Conservation (phyloP, 2,797 vertebrate species). For the Falco berigora region DNA sequence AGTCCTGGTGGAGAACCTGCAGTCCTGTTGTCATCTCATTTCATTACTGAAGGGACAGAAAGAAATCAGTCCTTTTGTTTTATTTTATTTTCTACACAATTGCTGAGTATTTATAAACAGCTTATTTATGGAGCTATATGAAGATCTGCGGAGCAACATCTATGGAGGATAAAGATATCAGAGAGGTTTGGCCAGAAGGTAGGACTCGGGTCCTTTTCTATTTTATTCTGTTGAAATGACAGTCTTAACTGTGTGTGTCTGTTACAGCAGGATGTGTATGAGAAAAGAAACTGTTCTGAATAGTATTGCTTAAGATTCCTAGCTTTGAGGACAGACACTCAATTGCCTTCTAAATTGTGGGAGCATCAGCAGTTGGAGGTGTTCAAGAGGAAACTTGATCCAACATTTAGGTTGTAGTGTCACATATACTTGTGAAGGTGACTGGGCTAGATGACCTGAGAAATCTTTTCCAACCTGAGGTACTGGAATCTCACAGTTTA, state of each 20-base stretch:
- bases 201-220: not conserved
- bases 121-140: not conserved
- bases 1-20: not conserved
- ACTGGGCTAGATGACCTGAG: not conserved
- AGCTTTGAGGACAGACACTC: not conserved
- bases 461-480: not conserved
- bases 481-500: not conserved
- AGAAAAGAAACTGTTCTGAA: not conserved
- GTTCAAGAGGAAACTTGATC: not conserved
- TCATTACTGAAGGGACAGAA: not conserved
- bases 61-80: not conserved
- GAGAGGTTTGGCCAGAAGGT: not conserved
- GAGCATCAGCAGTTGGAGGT: not conserved
- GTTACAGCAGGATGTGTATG: not conserved
- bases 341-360: not conserved
- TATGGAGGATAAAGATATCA: not conserved
- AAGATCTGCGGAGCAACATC: not conserved
- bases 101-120: not conserved
- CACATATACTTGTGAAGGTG: rapidly evolving
- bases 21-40: not conserved
- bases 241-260: not conserved
- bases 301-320: not conserved
- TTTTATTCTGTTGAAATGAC: not conserved
- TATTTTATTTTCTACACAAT: rapidly evolving
- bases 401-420: not conserved